Evolutionary conservation across 2,113 vertebrate genomes (phyloP).

Genomic region (Galbula dea): DNA sequence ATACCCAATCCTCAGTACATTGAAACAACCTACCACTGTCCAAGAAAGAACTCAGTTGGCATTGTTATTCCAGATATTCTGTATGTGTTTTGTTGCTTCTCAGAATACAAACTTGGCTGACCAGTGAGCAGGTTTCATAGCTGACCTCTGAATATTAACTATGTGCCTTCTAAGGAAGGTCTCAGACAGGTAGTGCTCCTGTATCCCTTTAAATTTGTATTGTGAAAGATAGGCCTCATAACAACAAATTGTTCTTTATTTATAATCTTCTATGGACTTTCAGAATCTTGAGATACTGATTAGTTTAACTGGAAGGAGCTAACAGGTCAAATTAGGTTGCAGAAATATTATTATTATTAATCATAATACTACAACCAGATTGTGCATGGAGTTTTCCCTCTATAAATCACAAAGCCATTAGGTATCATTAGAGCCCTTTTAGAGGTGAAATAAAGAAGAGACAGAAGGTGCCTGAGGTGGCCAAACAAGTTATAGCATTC

Average conservation of each 20-base stretch:
- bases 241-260: neutral
- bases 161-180: too few relatives aligned
- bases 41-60: neutral
- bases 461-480: conserved; percentile 3
- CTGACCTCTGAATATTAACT: too few relatives aligned
- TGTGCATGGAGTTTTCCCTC: neutral
- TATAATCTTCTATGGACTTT: neutral
- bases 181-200: neutral
- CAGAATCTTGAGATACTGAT: neutral
- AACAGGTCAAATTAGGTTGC: neutral
- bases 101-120: neutral
- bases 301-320: neutral
- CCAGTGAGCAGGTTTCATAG: neutral
- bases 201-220: neutral
- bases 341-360: neutral
- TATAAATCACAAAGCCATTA: neutral
- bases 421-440: neutral
- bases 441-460: neutral
- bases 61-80: neutral
- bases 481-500: neutral
- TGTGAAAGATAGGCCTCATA: neutral
- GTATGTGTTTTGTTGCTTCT: neutral
- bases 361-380: neutral
- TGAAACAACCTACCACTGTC: neutral
- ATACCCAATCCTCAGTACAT: neutral